These are phyloP conservation scores for Trinectes maculatus DNA, from an alignment of 2,113 vertebrate genomes.

Conservation along the genomic window DNA sequence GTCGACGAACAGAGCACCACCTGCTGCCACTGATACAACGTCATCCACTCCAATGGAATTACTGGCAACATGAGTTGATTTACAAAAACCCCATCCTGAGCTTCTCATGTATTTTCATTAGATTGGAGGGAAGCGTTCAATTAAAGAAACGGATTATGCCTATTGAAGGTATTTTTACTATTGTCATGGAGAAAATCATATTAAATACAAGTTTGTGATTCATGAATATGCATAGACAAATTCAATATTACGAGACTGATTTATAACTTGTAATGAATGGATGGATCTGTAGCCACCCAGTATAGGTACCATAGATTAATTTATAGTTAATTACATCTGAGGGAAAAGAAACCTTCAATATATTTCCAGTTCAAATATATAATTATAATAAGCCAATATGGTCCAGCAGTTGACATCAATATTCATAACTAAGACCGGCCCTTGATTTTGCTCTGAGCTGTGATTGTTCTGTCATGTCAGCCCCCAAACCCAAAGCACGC, in stretches of 20 bases:
- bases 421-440: constrained; percentile 25
- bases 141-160: too few relatives aligned
- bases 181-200: too few relatives aligned
- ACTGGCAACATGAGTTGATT: neutral
- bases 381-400: constrained; percentile 14
- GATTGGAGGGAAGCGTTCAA: too few relatives aligned
- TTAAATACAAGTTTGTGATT: too few relatives aligned
- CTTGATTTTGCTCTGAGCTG: constrained; percentile 28
- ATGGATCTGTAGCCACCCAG: too few relatives aligned
- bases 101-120: neutral
- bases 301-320: constrained; percentile 3
- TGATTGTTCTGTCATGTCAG: constrained; percentile 34
- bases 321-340: neutral
- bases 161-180: too few relatives aligned
- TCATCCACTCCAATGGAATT: neutral
- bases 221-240: too few relatives aligned
- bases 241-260: too few relatives aligned
- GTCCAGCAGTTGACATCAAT: constrained; percentile 19
- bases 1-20: neutral
- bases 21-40: neutral
- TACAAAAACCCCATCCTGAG: neutral
- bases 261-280: too few relatives aligned
- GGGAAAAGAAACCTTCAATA: neutral
- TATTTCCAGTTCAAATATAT: too few relatives aligned
- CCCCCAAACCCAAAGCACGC: constrained; percentile 5